These are phyloP conservation scores for Heliothis subflexa DNA, from an alignment of 1,140 invertebrate genomes.

Conservation along the genomic window DNA sequence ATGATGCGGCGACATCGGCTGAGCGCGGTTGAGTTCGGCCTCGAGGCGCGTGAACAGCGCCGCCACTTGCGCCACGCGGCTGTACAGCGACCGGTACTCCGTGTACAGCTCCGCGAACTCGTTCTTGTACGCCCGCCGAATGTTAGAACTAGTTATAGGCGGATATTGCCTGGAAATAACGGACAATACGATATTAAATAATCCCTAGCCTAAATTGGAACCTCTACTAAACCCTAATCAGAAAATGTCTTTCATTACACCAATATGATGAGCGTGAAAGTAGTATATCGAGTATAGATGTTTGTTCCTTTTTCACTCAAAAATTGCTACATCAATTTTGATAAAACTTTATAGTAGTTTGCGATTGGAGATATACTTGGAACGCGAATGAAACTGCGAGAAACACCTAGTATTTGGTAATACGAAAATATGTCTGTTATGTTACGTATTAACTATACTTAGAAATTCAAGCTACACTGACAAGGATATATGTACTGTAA, in stretches of 20 bases:
- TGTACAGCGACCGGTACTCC: conserved; percentile 93
- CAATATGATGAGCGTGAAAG: too few species aligned
- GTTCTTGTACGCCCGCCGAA: conserved; percentile 94
- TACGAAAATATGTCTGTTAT: too few species aligned
- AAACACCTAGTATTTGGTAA: too few species aligned
- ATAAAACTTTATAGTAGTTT: too few species aligned
- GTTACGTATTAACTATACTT: too few species aligned
- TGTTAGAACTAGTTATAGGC: conserved; percentile 90
- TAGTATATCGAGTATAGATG: too few species aligned
- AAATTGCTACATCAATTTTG: too few species aligned
- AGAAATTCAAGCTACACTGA: background rate
- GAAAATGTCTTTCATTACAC: too few species aligned
- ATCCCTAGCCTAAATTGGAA: background rate
- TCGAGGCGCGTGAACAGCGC: conserved; percentile 92
- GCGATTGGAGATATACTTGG: too few species aligned
- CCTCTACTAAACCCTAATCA: too few species aligned
- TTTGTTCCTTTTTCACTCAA: too few species aligned
- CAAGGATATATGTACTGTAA: background rate
- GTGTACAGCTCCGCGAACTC: conserved; percentile 95
- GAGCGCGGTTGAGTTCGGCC: conserved; percentile 87
- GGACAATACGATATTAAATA: background rate
- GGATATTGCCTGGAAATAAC: conserved; percentile 90
- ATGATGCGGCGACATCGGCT: conserved; percentile 80
- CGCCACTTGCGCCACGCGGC: conserved; percentile 91
- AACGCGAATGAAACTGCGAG: too few species aligned